Base-by-base conservation (phyloP, 2,888 invertebrate species). In the Isotomurus palustris region DNA sequence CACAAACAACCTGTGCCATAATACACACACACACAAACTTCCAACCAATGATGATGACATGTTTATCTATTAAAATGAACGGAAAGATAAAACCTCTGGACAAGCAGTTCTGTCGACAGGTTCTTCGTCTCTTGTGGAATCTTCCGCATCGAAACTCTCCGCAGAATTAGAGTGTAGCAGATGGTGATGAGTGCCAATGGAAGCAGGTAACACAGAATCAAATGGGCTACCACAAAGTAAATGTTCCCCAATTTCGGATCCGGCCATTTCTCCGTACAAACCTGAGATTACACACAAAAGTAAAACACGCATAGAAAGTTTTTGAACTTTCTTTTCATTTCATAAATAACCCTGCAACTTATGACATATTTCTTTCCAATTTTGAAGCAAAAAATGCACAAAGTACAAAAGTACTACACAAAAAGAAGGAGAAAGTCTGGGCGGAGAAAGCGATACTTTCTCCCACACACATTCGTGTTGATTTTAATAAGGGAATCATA, bases 211-310 rank as follows among this genome's bases (percentile, higher is more conserved):
- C 80, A 80, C 64, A 79, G 75, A 38, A 79, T 71, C 60, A 81
- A 75, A 64, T 80, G 78, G 38, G 78, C 80, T 41, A 79, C 72
- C 6, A 80, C 74, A 70, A 81, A 81, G 73, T 79, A 81, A n/a
- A 76, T 71, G 61, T 76, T 78, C 49, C 75, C 76, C 28, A 75
- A 74, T 45, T 73, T 71, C 43, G 72, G 72, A 41, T 75, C 75
- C 12, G 79, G 78, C 79, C 80, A 81, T 29, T 73, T 67, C 63
- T 76, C 77, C 50, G 73, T 71, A 69, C 77, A 77, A 4, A 76
- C 73, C 76, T 76, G 67, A 10, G 64, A n/a, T n/a, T n/a, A n/a
- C n/a, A n/a, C n/a, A n/a, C n/a, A n/a, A n/a, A n/a, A n/a, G 51
- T n/a, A 47, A 25, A 25, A 32, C 24, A 4, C 10, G 10, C 10